phyloP scores from a whole-genome alignment of 2,113 vertebrate genomes.

The Sinocyclocheilus rhinocerous region DNA sequence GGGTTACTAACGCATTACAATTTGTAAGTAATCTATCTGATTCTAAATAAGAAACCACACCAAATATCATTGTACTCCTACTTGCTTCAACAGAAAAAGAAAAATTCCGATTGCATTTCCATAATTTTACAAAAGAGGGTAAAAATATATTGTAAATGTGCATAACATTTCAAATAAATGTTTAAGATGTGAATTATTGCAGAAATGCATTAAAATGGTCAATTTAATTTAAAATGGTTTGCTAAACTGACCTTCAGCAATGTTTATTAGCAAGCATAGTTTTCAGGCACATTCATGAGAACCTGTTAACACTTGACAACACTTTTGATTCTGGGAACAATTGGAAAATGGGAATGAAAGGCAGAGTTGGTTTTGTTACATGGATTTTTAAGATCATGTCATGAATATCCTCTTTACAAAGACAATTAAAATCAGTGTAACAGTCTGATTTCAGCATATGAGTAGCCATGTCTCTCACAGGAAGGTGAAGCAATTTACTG shows the following conservation, averaged over 20 bases:
- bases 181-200: no score
- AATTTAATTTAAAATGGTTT: no score
- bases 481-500: conserved; percentile 14
- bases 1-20: no score
- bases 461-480: not conserved
- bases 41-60: no score
- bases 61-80: no score
- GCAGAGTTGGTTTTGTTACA: not conserved
- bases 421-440: not conserved
- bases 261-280: not conserved
- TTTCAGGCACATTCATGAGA: not conserved
- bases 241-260: not conserved
- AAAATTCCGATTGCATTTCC: no score
- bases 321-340: not conserved
- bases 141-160: no score
- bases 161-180: no score
- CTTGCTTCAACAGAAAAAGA: no score
- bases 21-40: no score
- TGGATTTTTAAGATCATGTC: not conserved
- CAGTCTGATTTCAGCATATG: not conserved
- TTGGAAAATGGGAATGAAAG: not conserved
- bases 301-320: not conserved
- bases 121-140: no score
- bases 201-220: no score
- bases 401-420: not conserved